Conservation (phyloP, 2,888 invertebrate genomes). For the Temnothorax unifasciatus region DNA sequence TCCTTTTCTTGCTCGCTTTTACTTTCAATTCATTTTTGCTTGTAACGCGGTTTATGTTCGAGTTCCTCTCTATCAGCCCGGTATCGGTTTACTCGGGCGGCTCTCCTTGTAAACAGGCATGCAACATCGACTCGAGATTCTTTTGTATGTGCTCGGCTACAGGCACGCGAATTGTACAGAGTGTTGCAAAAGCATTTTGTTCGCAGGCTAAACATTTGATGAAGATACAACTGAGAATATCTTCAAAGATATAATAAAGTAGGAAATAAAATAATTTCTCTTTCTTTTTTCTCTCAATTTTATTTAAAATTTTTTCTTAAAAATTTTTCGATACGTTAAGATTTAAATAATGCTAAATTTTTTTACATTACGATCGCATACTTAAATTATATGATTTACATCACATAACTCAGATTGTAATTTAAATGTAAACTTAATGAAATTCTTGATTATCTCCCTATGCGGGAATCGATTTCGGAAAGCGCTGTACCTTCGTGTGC, state of each 20-base stretch:
- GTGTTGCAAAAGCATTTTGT: slow-evolving; percentile 12
- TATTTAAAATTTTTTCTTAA: background rate
- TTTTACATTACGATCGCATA: background rate
- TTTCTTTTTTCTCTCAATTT: background rate
- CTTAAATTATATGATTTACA: background rate
- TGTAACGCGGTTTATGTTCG: slow-evolving; percentile 58
- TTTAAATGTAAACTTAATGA: background rate
- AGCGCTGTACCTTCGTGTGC: slow-evolving; percentile 1
- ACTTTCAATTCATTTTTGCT: slow-evolving; percentile 53
- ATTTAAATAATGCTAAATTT: background rate
- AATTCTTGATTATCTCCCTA: background rate
- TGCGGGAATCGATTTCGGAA: slow-evolving; percentile 9
- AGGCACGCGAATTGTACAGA: slow-evolving; percentile 43
- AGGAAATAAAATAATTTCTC: background rate
- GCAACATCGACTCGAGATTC: slow-evolving; percentile 26
- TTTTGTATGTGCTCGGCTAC: slow-evolving; percentile 39
- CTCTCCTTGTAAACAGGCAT: slow-evolving; percentile 58
- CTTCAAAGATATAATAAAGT: background rate
- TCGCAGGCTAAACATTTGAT: background rate
- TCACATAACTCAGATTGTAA: too few species aligned
- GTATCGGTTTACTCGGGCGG: slow-evolving; percentile 63
- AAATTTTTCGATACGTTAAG: background rate
- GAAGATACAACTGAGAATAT: background rate
- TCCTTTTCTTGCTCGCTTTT: background rate
- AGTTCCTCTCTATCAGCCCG: slow-evolving; percentile 54